Evolutionary conservation across 92 coral and sea anemone species (phyloP).

Genomic region (Phenganax marumi): DNA sequence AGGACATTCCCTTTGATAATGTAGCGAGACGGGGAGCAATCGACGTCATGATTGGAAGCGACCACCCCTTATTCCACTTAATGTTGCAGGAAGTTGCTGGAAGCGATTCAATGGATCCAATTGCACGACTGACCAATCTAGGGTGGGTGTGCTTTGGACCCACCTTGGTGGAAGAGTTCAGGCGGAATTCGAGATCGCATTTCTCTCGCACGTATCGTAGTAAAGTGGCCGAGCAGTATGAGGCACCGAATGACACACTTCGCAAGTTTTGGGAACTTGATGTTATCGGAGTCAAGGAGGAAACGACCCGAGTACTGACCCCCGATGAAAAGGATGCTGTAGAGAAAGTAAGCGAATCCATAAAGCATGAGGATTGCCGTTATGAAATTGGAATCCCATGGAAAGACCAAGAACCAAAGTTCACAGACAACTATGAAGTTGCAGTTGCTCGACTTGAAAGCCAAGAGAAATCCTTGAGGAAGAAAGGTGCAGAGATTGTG

Average conservation of each 20-base stretch:
- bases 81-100: no score
- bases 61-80: conserved; percentile 47
- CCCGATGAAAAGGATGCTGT: conserved; percentile 39
- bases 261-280: conserved; percentile 54
- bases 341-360: conserved; percentile 35
- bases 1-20: conserved; percentile 37
- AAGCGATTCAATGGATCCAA: no score
- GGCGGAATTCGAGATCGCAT: conserved; percentile 29
- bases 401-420: conserved; percentile 55
- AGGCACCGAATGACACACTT: conserved; percentile 23
- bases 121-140: conserved; percentile 23
- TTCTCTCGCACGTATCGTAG: conserved; percentile 43
- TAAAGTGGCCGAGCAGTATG: not conserved
- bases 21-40: conserved; percentile 34
- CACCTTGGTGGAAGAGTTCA: conserved; percentile 40
- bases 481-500: conserved; percentile 49
- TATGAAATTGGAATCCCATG: conserved; percentile 52
- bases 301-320: conserved; percentile 4
- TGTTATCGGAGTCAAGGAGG: conserved; percentile 38
- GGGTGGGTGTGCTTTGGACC: conserved; percentile 62
- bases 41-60: conserved; percentile 51
- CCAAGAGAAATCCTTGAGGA: conserved; percentile 42
- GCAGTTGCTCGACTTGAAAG: conserved; percentile 50
- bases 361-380: conserved; percentile 33
- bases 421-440: conserved; percentile 50